phyloP scores from a whole-genome alignment of 1,140 invertebrate species.

The Drosophila triauraria region DNA sequence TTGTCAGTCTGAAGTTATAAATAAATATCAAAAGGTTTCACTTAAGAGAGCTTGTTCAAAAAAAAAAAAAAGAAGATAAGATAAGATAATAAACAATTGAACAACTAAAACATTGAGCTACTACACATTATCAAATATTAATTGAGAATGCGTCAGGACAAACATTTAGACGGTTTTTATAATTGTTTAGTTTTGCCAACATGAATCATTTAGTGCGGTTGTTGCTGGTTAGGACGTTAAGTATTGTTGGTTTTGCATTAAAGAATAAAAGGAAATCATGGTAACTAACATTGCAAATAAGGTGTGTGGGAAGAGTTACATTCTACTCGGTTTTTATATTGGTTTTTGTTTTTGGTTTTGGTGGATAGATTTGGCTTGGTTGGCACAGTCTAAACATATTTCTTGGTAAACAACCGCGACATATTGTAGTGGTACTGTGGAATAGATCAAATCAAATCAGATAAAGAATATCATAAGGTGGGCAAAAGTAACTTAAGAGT shows the following conservation, averaged over 20 bases:
- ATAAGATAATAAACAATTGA: neutral
- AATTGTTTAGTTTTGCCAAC: slow-evolving; percentile 35
- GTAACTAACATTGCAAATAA: slow-evolving; percentile 66
- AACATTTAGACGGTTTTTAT: slow-evolving; percentile 22
- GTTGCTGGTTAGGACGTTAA: slow-evolving; percentile 37
- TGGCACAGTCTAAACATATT: slow-evolving; percentile 65
- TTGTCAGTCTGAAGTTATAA: neutral
- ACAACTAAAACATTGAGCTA: slow-evolving; percentile 28
- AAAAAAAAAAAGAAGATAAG: slow-evolving; percentile 1
- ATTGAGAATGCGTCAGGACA: slow-evolving; percentile 8
- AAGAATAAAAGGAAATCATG: slow-evolving; percentile 46
- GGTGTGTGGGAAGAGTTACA: slow-evolving; percentile 59
- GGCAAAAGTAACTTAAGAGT: slow-evolving; percentile 39
- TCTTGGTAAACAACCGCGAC: slow-evolving; percentile 79
- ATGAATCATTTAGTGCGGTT: slow-evolving; percentile 42
- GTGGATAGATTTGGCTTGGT: slow-evolving; percentile 56
- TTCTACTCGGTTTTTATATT: slow-evolving; percentile 56
- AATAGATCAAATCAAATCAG: slow-evolving; percentile 76
- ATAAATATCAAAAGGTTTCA: neutral
- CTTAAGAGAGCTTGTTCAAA: neutral
- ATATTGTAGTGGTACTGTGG: slow-evolving; percentile 82
- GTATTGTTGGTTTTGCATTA: neutral
- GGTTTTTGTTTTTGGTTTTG: slow-evolving; percentile 45
- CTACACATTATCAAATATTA: slow-evolving; percentile 15
- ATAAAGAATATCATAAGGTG: slow-evolving; percentile 61